Evolutionary conservation across 2,113 vertebrate genomes (phyloP).

Genomic region (Macrotus californicus): DNA sequence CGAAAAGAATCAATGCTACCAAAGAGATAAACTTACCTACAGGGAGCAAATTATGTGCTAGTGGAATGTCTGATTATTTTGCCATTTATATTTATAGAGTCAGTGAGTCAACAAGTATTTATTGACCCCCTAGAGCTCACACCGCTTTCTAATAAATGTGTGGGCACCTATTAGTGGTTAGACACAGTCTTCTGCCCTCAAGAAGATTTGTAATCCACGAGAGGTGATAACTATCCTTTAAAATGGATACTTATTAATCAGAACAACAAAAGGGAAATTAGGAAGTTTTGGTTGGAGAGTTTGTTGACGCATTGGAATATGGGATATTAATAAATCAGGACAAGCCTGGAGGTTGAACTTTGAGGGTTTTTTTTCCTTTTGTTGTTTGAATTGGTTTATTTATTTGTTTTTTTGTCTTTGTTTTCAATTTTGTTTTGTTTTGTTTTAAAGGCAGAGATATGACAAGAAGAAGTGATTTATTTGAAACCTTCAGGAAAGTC

Average conservation of each 20-base stretch:
- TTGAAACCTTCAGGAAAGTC: neutral
- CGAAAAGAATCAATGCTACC: constrained; percentile 64
- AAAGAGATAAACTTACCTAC: constrained; percentile 62
- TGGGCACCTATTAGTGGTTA: constrained; percentile 55
- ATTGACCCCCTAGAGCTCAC: constrained; percentile 50
- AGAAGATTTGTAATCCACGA: constrained; percentile 61
- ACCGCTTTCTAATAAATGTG: constrained; percentile 47
- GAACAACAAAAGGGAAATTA: constrained; percentile 43
- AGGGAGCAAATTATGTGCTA: constrained; percentile 68
- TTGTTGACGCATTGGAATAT: constrained; percentile 6
- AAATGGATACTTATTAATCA: constrained; percentile 56
- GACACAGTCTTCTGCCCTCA: constrained; percentile 57
- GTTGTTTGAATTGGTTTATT: neutral
- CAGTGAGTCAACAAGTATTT: constrained; percentile 70
- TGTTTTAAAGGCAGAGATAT: neutral
- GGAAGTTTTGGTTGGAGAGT: neutral
- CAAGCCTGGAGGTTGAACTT: neutral
- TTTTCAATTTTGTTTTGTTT: neutral
- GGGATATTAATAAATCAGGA: neutral
- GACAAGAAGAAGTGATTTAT: neutral
- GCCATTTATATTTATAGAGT: constrained; percentile 72
- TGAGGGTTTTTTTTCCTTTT: neutral
- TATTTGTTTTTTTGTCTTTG: neutral
- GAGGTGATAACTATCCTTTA: constrained; percentile 47
- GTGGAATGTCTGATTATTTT: constrained; percentile 72